phyloP scores from a whole-genome alignment of 2,113 vertebrate genomes.

The Rhombomys opimus region DNA sequence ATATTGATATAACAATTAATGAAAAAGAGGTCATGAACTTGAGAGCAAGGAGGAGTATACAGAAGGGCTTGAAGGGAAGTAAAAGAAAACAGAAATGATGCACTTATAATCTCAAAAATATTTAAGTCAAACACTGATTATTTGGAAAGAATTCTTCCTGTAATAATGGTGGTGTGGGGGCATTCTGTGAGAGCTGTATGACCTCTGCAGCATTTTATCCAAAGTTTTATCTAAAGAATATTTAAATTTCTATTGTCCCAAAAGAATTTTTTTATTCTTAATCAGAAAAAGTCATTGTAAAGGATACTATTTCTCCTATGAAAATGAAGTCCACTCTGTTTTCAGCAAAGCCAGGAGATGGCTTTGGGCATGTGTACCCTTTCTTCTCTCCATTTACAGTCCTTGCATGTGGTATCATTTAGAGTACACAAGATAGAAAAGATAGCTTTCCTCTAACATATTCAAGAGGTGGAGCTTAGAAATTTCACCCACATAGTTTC shows the following conservation, averaged over 20 bases:
- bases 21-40: not conserved
- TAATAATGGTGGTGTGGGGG: not conserved
- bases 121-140: not conserved
- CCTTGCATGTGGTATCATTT: not conserved
- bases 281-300: not conserved
- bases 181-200: not conserved
- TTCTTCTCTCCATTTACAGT: not conserved
- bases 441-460: not conserved
- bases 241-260: not conserved
- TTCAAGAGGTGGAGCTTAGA: not conserved
- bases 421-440: not conserved
- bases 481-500: not conserved
- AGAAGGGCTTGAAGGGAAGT: not conserved
- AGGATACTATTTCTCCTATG: not conserved
- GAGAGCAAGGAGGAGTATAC: not conserved
- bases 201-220: not conserved
- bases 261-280: not conserved
- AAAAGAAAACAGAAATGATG: not conserved
- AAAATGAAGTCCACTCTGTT: not conserved
- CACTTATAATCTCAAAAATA: not conserved
- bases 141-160: not conserved
- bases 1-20: not conserved
- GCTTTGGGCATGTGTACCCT: too few species aligned
- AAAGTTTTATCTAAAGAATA: not conserved
- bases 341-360: not conserved